Conservation (phyloP, 2,113 vertebrate genomes). For the Rhegmatorhina hoffmannsi region DNA sequence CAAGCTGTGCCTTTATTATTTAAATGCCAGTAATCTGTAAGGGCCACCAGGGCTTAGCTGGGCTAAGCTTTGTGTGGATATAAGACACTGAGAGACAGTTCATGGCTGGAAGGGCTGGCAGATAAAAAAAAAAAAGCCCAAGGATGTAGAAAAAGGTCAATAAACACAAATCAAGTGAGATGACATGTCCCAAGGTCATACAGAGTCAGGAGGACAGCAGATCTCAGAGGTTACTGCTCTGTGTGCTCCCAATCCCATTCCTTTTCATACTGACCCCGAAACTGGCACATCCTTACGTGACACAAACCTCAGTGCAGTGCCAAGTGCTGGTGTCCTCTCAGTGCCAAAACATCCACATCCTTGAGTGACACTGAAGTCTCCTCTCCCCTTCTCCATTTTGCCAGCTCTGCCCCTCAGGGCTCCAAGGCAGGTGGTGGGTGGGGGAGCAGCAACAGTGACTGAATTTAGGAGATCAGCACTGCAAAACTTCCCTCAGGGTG, state of each 20-base stretch:
- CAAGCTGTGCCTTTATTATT: not conserved
- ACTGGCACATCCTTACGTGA: not conserved
- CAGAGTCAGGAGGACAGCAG: not conserved
- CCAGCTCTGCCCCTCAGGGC: not conserved
- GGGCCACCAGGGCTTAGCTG: not conserved
- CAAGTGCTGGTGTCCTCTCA: not conserved
- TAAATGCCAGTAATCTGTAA: not conserved
- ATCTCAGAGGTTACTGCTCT: accelerated
- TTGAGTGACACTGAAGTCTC: not conserved
- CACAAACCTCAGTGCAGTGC: not conserved
- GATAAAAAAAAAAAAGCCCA: not conserved
- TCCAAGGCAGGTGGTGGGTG: not conserved
- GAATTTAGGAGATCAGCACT: not conserved
- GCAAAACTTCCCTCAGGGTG: not conserved
- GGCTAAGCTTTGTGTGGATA: not conserved
- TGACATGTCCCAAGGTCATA: not conserved
- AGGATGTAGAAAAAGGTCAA: not conserved
- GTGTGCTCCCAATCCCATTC: not conserved
- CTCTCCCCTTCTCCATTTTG: not conserved
- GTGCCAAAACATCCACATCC: not conserved
- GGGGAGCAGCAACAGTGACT: not conserved
- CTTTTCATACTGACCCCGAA: not conserved
- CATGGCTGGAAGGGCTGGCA: not conserved
- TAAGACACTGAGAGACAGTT: not conserved
- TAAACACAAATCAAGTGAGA: not conserved